A percentile compares a stretch with the other conserved stretches of the same genome.
Evolutionary conservation across 2,888 invertebrate genomes (phyloP).

Genomic region (Sesamia inferens): DNA sequence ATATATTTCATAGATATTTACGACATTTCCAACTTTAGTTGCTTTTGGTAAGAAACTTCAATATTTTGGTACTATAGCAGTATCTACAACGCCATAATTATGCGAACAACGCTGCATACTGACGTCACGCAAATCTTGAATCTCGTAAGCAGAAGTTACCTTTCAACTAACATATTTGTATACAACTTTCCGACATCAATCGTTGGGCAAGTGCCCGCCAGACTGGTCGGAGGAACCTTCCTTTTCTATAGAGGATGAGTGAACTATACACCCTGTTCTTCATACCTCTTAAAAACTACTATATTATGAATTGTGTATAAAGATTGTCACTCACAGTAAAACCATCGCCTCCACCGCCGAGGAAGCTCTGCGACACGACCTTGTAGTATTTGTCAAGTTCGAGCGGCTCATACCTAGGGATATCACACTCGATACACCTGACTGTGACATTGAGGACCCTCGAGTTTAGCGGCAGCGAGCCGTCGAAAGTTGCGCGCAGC

Average conservation of each 20-base stretch:
- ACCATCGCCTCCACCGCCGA: constrained; percentile 92
- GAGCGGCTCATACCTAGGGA: constrained; percentile 91
- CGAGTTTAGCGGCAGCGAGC: constrained; percentile 88
- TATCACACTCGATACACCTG: constrained; percentile 91
- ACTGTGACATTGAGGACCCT: constrained; percentile 90
- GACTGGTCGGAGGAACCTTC: no score
- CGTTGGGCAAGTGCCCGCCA: no score
- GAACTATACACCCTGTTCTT: no score
- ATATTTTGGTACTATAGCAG: no score
- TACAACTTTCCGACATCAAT: no score
- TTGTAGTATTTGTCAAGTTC: constrained; percentile 90
- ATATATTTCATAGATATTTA: background rate
- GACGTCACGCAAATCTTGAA: no score
- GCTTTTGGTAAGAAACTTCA: no score
- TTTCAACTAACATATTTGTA: no score
- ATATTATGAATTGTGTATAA: background rate
- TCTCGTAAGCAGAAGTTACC: no score
- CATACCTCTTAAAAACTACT: background rate
- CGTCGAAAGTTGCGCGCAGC: constrained; percentile 89
- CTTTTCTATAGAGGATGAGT: no score
- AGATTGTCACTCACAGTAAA: constrained; percentile 84
- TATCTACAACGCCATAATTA: no score
- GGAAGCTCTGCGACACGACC: constrained; percentile 90
- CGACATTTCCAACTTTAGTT: background rate
- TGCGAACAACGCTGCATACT: no score